These are phyloP conservation scores for Drosophila incognita DNA, from an alignment of 2,888 invertebrate genomes.

Conservation along the genomic window DNA sequence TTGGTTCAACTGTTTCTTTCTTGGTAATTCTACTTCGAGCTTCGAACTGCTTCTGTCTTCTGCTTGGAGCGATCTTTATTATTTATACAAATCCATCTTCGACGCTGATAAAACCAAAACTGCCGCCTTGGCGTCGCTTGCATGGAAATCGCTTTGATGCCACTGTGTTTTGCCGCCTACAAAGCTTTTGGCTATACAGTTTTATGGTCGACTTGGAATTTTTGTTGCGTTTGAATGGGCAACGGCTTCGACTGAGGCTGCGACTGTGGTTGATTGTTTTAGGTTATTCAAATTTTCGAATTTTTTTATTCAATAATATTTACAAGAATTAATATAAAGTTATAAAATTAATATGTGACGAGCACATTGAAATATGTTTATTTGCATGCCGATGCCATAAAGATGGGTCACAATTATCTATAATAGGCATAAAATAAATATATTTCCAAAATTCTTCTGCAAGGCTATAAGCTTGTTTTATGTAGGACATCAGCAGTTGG, in stretches of 20 bases:
- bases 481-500: slow-evolving; percentile 66
- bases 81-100: slow-evolving; percentile 79
- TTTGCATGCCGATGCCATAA: slow-evolving; percentile 60
- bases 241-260: slow-evolving; percentile 12
- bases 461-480: slow-evolving; percentile 71
- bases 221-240: slow-evolving; percentile 73
- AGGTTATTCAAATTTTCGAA: slow-evolving; percentile 73
- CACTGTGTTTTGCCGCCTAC: slow-evolving; percentile 78
- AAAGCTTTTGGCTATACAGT: slow-evolving; percentile 63
- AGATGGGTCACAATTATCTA: slow-evolving; percentile 74
- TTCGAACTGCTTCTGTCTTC: slow-evolving; percentile 68
- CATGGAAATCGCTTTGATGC: slow-evolving; percentile 72
- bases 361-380: slow-evolving; percentile 58
- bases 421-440: slow-evolving; percentile 56
- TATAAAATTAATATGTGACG: slow-evolving; percentile 74
- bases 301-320: slow-evolving; percentile 74
- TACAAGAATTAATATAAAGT: slow-evolving; percentile 78
- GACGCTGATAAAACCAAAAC: slow-evolving; percentile 73
- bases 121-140: slow-evolving; percentile 60
- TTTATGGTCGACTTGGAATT: slow-evolving; percentile 73
- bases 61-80: slow-evolving; percentile 69
- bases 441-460: slow-evolving; percentile 65
- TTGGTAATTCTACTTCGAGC: slow-evolving; percentile 67
- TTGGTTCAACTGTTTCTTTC: slow-evolving; percentile 40
- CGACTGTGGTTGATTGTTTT: slow-evolving; percentile 58